Percentiles rank a stretch among this genome's conserved stretches.
phyloP scores from a whole-genome alignment of 2,797 vertebrate species.

The Arctocebus calabarensis region DNA sequence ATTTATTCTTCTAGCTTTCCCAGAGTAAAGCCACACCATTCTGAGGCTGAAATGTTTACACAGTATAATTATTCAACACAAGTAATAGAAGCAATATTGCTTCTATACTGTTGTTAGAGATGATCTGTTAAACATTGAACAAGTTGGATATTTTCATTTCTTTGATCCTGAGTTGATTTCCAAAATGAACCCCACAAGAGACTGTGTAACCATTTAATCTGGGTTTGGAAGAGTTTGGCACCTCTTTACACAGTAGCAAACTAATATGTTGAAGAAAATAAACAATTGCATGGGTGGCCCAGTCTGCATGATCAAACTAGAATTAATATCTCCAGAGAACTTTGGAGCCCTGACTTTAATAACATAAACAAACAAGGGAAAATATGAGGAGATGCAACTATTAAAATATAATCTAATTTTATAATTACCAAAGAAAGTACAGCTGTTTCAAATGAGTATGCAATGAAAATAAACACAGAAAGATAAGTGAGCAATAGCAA shows the following conservation, averaged over 20 bases:
- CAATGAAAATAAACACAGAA: constrained; percentile 67
- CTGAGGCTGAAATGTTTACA: background rate
- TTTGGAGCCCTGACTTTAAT: constrained; percentile 69
- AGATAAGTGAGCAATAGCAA: constrained; percentile 16
- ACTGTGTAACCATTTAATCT: background rate
- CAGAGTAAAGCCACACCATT: background rate
- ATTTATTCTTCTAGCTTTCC: background rate
- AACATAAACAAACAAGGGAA: constrained; percentile 68
- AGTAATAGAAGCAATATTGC: background rate
- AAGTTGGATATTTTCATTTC: background rate
- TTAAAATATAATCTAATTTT: constrained; percentile 73
- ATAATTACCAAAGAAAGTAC: constrained; percentile 54
- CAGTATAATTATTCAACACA: background rate
- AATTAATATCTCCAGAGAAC: constrained; percentile 57
- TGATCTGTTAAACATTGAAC: background rate
- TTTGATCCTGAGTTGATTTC: background rate
- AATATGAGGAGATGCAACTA: constrained; percentile 25
- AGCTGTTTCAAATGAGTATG: constrained; percentile 53
- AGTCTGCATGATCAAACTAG: constrained; percentile 54
- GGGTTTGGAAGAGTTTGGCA: background rate
- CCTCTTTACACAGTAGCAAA: constrained; percentile 60
- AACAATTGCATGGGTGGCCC: constrained; percentile 64
- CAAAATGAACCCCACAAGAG: background rate
- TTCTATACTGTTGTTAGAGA: background rate
- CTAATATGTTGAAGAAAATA: constrained; percentile 29